Conservation (phyloP, 2,113 vertebrate species). For the Bagarius yarrelli region DNA sequence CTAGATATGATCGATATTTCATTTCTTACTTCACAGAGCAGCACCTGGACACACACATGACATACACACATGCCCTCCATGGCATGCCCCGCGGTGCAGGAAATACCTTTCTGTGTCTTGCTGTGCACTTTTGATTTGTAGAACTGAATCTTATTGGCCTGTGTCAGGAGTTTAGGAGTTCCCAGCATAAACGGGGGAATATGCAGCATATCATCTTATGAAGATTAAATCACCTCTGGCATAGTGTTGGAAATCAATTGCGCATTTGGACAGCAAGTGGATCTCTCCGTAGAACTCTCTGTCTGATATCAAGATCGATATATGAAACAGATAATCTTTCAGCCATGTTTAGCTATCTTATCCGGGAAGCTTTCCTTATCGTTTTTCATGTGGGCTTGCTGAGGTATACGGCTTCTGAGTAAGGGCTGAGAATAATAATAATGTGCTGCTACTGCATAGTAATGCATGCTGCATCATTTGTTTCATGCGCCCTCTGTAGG, state of each 20-base stretch:
- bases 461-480: not conserved
- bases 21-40: slow-evolving; percentile 35
- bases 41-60: slow-evolving; percentile 9
- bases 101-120: slow-evolving; percentile 14
- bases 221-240: slow-evolving; percentile 33
- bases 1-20: slow-evolving; percentile 49
- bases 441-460: not conserved
- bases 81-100: slow-evolving; percentile 13
- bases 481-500: slow-evolving; percentile 51
- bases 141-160: slow-evolving; percentile 17
- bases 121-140: not conserved
- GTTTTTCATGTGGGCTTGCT: slow-evolving; percentile 14
- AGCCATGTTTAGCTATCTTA: slow-evolving; percentile 19
- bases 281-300: slow-evolving; percentile 29
- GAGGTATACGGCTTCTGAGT: slow-evolving; percentile 9
- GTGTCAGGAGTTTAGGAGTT: slow-evolving; percentile 23
- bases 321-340: slow-evolving; percentile 32
- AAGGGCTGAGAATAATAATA: slow-evolving; percentile 28
- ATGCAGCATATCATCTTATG: slow-evolving; percentile 24
- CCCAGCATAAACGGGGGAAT: not conserved
- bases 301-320: slow-evolving; percentile 35
- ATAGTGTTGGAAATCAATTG: slow-evolving; percentile 23
- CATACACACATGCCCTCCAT: not conserved
- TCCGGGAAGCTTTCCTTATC: slow-evolving; percentile 30
- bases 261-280: slow-evolving; percentile 25